Percentiles rank a stretch among this genome's conserved stretches.
These are phyloP conservation scores for Meloidogyne exigua DNA, from an alignment of 1,140 invertebrate genomes.

Conservation along the genomic window DNA sequence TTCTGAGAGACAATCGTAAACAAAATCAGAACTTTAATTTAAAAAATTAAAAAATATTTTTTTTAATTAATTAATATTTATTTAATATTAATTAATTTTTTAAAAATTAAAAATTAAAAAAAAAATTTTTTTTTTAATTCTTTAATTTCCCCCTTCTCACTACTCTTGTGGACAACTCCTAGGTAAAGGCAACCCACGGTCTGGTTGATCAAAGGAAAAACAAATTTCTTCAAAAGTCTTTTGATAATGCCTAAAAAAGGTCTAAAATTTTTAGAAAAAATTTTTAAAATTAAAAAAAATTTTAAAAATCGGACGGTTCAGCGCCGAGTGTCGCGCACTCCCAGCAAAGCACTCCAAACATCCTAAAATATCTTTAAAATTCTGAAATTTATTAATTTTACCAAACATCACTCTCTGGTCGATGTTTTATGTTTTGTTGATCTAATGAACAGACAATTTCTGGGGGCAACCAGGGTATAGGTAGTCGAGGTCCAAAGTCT, in stretches of 20 bases:
- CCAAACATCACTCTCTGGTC: conserved; percentile 56
- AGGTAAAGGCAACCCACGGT: conserved; percentile 50
- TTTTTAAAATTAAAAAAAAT: neutral
- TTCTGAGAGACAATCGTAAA: conserved; percentile 52
- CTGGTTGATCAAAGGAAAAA: conserved; percentile 39
- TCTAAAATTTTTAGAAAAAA: neutral
- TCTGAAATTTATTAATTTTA: conserved; percentile 1
- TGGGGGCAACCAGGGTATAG: conserved; percentile 58
- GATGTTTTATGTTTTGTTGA: conserved; percentile 44
- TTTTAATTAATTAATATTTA: neutral
- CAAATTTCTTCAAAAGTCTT: conserved; percentile 56
- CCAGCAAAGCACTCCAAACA: conserved; percentile 54
- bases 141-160: conserved; percentile 32
- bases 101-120: neutral
- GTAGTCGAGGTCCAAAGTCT: conserved; percentile 56
- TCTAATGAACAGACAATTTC: conserved; percentile 59
- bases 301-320: conserved; percentile 34
- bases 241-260: conserved; percentile 45
- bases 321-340: conserved; percentile 57
- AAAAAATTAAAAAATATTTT: neutral
- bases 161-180: conserved; percentile 49
- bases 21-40: conserved; percentile 43
- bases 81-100: neutral
- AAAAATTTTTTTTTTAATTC: too few relatives aligned
- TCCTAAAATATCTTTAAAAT: conserved; percentile 31